Percentiles rank a stretch among this genome's conserved stretches.
Evolutionary conservation across 2,888 invertebrate species (phyloP).

Genomic region (Parnassius apollo): DNA sequence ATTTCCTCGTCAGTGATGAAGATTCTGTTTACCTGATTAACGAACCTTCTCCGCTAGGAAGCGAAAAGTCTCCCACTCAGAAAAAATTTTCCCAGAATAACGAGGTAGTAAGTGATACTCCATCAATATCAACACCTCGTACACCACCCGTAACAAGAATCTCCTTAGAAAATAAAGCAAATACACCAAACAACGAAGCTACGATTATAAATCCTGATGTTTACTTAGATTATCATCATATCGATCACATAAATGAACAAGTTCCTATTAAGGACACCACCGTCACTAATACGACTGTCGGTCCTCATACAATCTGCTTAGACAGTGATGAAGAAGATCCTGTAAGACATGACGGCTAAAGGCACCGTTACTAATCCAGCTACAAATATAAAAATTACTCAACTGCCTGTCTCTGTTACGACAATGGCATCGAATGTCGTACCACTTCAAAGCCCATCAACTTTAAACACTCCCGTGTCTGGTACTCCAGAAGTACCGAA

Average conservation of each 20-base stretch:
- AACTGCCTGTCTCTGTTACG: background rate
- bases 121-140: background rate
- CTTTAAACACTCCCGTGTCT: background rate
- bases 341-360: background rate
- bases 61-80: background rate
- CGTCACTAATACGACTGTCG: background rate
- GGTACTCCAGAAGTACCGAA: background rate
- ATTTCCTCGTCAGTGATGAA: background rate
- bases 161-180: background rate
- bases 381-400: background rate
- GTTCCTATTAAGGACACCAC: background rate
- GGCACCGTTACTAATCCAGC: background rate
- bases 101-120: background rate
- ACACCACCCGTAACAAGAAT: background rate
- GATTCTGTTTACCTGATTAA: slow-evolving; percentile 4
- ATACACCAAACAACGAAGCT: background rate
- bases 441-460: background rate
- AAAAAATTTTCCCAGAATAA: background rate
- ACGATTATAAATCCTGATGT: background rate
- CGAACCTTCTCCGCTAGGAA: background rate
- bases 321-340: slow-evolving; percentile 18
- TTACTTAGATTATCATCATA: slow-evolving; percentile 4
- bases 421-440: background rate
- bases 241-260: too few relatives aligned
- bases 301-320: slow-evolving; percentile 8